Evolutionary conservation across 2,797 vertebrate genomes (phyloP).

Genomic region (Onychomys torridus): DNA sequence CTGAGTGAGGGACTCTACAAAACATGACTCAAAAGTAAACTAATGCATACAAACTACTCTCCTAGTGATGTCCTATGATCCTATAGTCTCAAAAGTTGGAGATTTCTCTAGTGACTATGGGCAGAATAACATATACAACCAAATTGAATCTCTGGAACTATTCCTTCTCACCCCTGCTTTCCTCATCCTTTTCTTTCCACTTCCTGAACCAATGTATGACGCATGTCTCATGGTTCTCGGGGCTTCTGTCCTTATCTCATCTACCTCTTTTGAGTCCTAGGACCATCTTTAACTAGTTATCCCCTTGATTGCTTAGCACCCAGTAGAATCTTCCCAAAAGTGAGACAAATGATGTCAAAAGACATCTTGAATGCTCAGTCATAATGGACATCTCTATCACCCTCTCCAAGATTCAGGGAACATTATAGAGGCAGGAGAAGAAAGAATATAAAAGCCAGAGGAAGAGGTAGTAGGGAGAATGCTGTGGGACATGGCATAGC

Average conservation of each 20-base stretch:
- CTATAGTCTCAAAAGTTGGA: not conserved
- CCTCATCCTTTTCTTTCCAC: not conserved
- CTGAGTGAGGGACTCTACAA: not conserved
- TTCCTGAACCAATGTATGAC: not conserved
- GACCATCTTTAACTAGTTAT: not conserved
- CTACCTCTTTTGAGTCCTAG: not conserved
- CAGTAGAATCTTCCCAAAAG: not conserved
- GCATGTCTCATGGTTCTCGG: not conserved
- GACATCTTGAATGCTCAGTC: not conserved
- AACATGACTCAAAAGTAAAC: slow-evolving; percentile 9
- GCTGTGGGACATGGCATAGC: not conserved
- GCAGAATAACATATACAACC: not conserved
- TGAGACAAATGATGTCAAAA: not conserved
- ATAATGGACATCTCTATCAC: not conserved
- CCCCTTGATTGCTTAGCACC: not conserved
- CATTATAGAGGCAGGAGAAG: not conserved
- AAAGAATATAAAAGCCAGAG: not conserved
- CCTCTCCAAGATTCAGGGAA: not conserved
- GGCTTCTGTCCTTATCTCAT: not conserved
- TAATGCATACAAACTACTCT: not conserved
- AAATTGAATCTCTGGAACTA: not conserved
- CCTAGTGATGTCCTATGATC: not conserved
- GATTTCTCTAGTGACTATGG: not conserved
- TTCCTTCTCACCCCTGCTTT: not conserved
- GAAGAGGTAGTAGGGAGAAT: not conserved